Evolutionary conservation across 2,113 vertebrate genomes (phyloP).

Genomic region (zebrafish (Danio rerio)): DNA sequence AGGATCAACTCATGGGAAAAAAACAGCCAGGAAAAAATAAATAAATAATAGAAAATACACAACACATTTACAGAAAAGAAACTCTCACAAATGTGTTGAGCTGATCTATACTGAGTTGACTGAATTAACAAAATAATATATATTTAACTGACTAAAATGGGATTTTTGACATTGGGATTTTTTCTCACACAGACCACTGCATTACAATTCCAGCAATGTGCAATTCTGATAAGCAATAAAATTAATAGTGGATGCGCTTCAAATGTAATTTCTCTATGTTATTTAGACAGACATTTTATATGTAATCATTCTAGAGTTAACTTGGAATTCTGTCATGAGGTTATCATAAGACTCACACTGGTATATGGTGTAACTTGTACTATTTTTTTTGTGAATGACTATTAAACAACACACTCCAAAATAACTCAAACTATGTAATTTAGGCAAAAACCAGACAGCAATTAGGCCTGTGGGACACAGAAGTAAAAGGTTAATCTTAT

Average conservation of each 20-base stretch:
- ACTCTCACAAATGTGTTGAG: not conserved
- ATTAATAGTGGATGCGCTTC: not conserved
- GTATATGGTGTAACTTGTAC: conserved; percentile 6
- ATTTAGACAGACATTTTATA: not conserved
- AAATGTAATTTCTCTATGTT: not conserved
- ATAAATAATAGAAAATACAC: conserved; percentile 1
- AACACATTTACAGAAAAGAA: conserved; percentile 1
- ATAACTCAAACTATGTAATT: not conserved
- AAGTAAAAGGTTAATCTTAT: not conserved
- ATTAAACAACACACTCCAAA: not conserved
- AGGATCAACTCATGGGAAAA: conserved; percentile 52
- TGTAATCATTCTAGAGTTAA: not conserved
- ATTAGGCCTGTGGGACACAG: not conserved
- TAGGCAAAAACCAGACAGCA: not conserved
- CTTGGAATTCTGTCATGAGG: not conserved
- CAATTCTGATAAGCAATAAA: not conserved
- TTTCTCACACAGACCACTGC: not conserved
- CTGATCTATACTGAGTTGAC: not conserved
- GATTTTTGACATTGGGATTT: too few species aligned
- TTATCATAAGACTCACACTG: not conserved
- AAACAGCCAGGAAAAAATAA: conserved; percentile 49
- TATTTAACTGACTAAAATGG: not conserved
- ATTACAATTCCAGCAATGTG: not conserved
- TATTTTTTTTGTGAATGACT: not conserved
- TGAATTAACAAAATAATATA: not conserved